A percentile compares a stretch with the other conserved stretches of the same genome.
phyloP scores from a whole-genome alignment of 1,140 invertebrate species.

The Homalodisca vitripennis region DNA sequence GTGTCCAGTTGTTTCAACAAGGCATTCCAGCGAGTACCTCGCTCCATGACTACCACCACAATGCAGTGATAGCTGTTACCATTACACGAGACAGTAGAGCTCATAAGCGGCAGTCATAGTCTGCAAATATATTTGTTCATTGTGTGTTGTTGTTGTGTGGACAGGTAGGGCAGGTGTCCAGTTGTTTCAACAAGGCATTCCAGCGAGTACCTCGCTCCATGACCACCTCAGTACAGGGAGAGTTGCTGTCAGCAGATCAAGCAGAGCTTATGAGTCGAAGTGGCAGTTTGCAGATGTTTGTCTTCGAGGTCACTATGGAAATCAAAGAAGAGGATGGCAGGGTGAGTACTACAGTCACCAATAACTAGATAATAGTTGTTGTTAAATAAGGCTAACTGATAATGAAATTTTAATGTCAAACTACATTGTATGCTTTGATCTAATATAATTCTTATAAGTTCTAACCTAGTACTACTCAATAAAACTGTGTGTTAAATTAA shows the following conservation, averaged over 20 bases:
- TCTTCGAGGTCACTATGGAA: constrained; percentile 88
- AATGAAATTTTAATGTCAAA: no score
- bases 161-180: constrained; percentile 67
- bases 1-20: constrained; percentile 89
- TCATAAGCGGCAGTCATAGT: no score
- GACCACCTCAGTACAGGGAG: constrained; percentile 57
- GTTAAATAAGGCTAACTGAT: no score
- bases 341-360: no score
- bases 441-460: no score
- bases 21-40: constrained; percentile 80
- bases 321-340: constrained; percentile 86
- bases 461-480: no score
- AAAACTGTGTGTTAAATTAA: no score
- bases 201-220: constrained; percentile 75
- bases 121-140: no score
- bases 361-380: no score
- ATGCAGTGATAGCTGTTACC: constrained; percentile 46
- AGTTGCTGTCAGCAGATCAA: constrained; percentile 40
- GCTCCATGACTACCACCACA: constrained; percentile 70
- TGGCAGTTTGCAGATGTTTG: constrained; percentile 55
- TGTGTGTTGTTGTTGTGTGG: no score
- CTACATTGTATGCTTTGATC: no score
- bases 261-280: constrained; percentile 39
- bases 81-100: constrained; percentile 31
- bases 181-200: constrained; percentile 91